Conservation (phyloP, 2,888 invertebrate genomes). For the Lysandra coridon region DNA sequence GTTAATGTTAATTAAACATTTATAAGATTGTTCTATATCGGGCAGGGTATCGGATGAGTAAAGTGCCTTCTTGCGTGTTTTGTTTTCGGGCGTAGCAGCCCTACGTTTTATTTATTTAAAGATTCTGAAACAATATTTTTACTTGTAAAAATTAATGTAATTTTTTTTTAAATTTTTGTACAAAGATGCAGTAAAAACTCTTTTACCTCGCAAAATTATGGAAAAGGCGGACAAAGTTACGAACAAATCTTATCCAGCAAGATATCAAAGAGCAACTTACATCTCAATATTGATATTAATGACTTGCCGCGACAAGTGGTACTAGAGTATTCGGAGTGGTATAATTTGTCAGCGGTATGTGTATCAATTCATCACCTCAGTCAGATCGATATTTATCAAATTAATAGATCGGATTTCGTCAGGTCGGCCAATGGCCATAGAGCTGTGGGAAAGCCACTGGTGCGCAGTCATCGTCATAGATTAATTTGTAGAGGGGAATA, state of each 20-base stretch:
- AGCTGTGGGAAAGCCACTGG: slow-evolving; percentile 75
- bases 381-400: slow-evolving; percentile 73
- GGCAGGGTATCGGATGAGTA: neutral
- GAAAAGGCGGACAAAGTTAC: neutral
- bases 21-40: neutral
- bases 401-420: slow-evolving; percentile 80
- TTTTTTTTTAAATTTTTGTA: no score
- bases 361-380: slow-evolving; percentile 52
- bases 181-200: no score
- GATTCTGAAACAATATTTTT: no score
- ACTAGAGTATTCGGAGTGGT: slow-evolving; percentile 47
- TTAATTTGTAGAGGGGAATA: slow-evolving; percentile 37
- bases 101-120: neutral
- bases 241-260: neutral
- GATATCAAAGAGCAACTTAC: neutral
- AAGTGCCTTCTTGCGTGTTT: neutral
- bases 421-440: slow-evolving; percentile 70
- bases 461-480: slow-evolving; percentile 69
- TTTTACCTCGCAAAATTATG: no score
- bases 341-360: slow-evolving; percentile 76
- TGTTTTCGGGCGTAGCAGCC: neutral
- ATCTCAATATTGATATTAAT: slow-evolving; percentile 14
- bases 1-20: slow-evolving; percentile 18
- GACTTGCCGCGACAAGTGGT: neutral
- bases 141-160: no score